phyloP scores from a whole-genome alignment of 1,140 invertebrate species.

The Melanaphis sacchari region DNA sequence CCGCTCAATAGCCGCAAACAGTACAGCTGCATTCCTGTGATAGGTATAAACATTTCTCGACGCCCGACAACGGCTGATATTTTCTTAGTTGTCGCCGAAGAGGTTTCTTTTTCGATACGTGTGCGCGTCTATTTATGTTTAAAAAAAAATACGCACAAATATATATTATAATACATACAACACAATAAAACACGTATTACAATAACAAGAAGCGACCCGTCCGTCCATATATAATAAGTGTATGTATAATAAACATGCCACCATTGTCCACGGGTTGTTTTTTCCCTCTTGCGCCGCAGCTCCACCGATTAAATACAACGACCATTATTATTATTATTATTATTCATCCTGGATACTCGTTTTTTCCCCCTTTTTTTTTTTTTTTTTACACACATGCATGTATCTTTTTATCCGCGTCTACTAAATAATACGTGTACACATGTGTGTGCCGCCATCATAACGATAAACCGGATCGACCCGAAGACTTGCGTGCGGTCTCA shows the following conservation, averaged over 20 bases:
- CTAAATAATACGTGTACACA: slow-evolving; percentile 7
- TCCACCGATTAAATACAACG: slow-evolving; percentile 4
- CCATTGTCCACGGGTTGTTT: slow-evolving; percentile 39
- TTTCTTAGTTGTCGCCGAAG: background rate
- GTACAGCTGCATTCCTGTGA: background rate
- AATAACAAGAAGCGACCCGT: background rate
- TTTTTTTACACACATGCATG: background rate
- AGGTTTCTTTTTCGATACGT: background rate
- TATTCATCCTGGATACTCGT: slow-evolving; percentile 46
- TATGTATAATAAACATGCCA: slow-evolving; percentile 47
- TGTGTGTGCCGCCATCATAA: slow-evolving; percentile 38
- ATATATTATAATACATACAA: background rate
- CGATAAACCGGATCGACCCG: slow-evolving; percentile 50
- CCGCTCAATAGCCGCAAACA: background rate
- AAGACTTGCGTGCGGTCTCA: slow-evolving; percentile 40
- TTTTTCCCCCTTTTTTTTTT: slow-evolving; percentile 10
- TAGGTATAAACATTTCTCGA: background rate
- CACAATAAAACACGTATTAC: slow-evolving; percentile 9
- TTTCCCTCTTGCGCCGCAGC: background rate
- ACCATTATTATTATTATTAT: slow-evolving; percentile 35
- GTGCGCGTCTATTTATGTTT: background rate
- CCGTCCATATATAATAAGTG: background rate
- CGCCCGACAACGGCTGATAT: background rate
- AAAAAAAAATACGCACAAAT: background rate
- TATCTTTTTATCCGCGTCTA: slow-evolving; percentile 12